These are phyloP conservation scores for Natrix natrix DNA, from an alignment of 2,797 vertebrate genomes.

Conservation along the genomic window DNA sequence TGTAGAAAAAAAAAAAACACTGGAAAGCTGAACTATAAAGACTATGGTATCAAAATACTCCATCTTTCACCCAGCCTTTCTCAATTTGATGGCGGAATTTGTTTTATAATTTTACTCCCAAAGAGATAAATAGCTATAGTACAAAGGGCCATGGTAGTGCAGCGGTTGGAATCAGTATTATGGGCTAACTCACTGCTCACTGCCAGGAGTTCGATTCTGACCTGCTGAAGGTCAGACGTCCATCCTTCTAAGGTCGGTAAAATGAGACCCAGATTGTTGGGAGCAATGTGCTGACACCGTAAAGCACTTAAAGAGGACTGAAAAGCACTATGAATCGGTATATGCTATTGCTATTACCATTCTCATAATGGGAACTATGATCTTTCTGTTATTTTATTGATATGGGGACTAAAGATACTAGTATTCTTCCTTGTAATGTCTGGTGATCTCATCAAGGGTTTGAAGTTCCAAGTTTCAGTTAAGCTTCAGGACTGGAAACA, in stretches of 20 bases:
- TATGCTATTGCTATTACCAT: background rate
- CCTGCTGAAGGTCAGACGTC: background rate
- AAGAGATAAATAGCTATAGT: background rate
- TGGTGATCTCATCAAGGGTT: background rate
- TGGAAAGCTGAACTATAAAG: background rate
- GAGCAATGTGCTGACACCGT: background rate
- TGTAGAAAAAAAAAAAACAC: background rate
- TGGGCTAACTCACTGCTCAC: background rate
- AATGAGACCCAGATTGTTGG: background rate
- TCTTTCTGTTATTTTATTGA: background rate
- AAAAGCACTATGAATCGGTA: background rate
- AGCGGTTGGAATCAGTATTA: background rate
- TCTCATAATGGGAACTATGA: background rate
- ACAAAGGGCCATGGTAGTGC: background rate
- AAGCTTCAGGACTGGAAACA: background rate
- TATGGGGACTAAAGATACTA: background rate
- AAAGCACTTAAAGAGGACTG: background rate
- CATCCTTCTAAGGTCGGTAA: background rate
- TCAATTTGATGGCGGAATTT: background rate
- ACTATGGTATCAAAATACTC: background rate
- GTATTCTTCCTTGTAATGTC: background rate
- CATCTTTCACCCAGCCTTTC: background rate
- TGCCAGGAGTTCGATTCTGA: background rate
- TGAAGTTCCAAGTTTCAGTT: background rate
- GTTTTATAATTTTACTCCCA: background rate